These are phyloP conservation scores for Aythya baeri DNA, from an alignment of 2,113 vertebrate species.

Conservation along the genomic window DNA sequence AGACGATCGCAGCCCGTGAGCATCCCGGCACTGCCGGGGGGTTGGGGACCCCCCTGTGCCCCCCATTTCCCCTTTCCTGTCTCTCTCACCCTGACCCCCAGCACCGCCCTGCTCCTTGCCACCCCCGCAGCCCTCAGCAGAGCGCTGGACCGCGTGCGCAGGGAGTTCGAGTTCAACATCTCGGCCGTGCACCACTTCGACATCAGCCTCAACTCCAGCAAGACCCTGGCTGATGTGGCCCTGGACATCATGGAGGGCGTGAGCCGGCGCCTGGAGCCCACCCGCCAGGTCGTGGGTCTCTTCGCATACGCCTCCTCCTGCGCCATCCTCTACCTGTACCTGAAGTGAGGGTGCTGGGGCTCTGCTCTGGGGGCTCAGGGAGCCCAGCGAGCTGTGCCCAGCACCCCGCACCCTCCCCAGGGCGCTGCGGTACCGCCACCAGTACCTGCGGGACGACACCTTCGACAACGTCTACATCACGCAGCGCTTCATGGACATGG, in stretches of 20 bases:
- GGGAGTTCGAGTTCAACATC: slow-evolving; percentile 90
- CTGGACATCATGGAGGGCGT: slow-evolving; percentile 81
- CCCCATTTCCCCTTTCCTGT: neutral
- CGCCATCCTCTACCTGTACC: slow-evolving; percentile 74
- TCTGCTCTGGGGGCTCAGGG: rapidly evolving
- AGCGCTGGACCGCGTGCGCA: slow-evolving; percentile 73
- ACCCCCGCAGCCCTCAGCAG: slow-evolving; percentile 70
- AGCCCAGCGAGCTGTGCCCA: rapidly evolving
- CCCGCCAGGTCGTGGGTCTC: slow-evolving; percentile 43
- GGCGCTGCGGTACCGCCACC: slow-evolving; percentile 78
- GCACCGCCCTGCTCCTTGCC: rapidly evolving
- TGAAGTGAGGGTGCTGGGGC: slow-evolving; percentile 78
- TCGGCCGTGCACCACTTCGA: slow-evolving; percentile 72
- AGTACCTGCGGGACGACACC: slow-evolving; percentile 77
- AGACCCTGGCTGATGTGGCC: slow-evolving; percentile 79
- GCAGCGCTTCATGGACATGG: slow-evolving; percentile 76
- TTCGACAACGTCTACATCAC: slow-evolving; percentile 91
- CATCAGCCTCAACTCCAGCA: slow-evolving; percentile 78
- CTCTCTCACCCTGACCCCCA: rapidly evolving
- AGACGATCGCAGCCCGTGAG: slow-evolving; percentile 78
- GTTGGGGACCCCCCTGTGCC: rapidly evolving
- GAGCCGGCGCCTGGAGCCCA: slow-evolving; percentile 24
- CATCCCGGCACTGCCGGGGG: rapidly evolving
- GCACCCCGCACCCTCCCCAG: slow-evolving; percentile 23
- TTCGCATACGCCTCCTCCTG: slow-evolving; percentile 75